phyloP scores from a whole-genome alignment of 2,797 vertebrate species.

The Agapornis canus region DNA sequence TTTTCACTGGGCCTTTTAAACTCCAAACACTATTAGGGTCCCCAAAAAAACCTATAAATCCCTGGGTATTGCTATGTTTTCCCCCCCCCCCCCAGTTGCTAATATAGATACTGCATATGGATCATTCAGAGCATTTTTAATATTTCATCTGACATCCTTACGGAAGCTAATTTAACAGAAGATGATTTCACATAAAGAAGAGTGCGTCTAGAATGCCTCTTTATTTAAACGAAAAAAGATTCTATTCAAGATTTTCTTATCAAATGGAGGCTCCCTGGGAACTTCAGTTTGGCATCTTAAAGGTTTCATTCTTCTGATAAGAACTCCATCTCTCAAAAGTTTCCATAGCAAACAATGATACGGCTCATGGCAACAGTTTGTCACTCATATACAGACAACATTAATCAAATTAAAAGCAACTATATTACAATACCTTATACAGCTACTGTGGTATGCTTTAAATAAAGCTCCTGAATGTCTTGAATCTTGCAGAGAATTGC shows the following conservation, averaged over 20 bases:
- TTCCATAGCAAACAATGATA: background rate
- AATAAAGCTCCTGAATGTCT: background rate
- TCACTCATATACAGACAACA: background rate
- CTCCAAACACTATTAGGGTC: too few relatives aligned
- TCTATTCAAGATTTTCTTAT: background rate
- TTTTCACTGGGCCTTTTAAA: too few relatives aligned
- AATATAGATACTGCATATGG: slow-evolving; percentile 48
- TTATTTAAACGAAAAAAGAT: background rate
- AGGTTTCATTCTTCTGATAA: background rate
- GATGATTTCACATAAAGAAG: background rate
- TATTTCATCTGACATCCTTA: background rate
- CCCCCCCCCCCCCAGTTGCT: background rate
- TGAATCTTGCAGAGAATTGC: background rate
- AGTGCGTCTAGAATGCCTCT: background rate
- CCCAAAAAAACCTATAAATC: too few relatives aligned
- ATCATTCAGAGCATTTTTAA: slow-evolving; percentile 33
- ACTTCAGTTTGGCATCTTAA: background rate
- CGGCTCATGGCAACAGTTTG: background rate
- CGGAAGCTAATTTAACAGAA: background rate
- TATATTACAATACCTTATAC: background rate
- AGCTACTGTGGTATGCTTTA: background rate
- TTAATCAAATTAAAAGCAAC: background rate
- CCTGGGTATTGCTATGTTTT: too few relatives aligned
- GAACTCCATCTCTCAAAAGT: background rate
- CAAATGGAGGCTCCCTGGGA: background rate